Evolutionary conservation across 2,888 invertebrate genomes (phyloP).

Genomic region (Ophion ventricosus): DNA sequence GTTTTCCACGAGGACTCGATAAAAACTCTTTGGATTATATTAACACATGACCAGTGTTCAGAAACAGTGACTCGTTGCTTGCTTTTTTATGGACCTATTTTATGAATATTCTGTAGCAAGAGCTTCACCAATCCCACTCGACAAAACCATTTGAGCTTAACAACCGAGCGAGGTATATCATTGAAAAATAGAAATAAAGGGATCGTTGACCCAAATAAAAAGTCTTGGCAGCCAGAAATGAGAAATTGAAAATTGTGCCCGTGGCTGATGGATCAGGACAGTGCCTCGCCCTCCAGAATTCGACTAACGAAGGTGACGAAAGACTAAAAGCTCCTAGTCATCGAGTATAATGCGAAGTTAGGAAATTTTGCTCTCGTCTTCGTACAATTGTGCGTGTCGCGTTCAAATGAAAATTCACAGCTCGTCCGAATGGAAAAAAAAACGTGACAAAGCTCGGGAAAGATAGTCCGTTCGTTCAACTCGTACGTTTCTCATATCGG

Average conservation of each 20-base stretch:
- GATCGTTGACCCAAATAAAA: not conserved
- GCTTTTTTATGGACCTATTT: not conserved
- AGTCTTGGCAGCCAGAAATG: not conserved
- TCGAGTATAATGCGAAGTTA: not conserved
- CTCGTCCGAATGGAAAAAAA: conserved; percentile 25
- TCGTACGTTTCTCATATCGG: conserved; percentile 29
- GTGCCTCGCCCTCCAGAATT: not conserved
- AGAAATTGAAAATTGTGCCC: not conserved
- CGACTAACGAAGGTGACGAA: not conserved
- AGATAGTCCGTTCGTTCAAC: conserved; percentile 55
- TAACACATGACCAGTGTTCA: too few relatives aligned
- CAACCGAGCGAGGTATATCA: not conserved
- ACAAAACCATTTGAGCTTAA: not conserved
- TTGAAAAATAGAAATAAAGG: not conserved
- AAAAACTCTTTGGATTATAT: not conserved
- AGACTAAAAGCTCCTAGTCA: not conserved
- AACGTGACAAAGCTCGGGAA: conserved; percentile 5
- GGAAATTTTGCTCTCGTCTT: not conserved
- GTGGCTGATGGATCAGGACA: not conserved
- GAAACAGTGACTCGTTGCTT: too few relatives aligned
- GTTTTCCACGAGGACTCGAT: not conserved
- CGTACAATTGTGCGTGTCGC: conserved; percentile 18
- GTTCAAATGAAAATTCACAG: conserved; percentile 10
- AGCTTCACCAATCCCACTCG: not conserved
- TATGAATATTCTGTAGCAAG: not conserved